Evolutionary conservation across 37 sponge, comb jelly and placozoan species (phyloP).

Genomic region (Spongilla lacustris): DNA sequence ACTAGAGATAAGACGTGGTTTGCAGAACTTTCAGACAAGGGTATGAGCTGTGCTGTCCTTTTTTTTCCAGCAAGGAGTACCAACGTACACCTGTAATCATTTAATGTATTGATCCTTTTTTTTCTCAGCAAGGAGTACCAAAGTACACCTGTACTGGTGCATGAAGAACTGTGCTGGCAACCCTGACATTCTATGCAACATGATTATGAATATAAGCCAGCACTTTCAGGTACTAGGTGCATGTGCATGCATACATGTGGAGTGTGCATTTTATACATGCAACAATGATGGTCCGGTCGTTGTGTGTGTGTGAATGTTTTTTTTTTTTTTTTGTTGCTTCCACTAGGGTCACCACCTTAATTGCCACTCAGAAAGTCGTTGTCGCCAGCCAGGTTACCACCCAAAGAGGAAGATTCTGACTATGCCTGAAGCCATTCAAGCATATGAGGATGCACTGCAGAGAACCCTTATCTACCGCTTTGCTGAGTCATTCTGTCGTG

Average conservation of each 20-base stretch:
- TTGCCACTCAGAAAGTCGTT: neutral
- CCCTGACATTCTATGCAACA: neutral
- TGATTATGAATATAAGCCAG: neutral
- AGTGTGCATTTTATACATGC: neutral
- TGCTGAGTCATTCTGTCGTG: conserved; percentile 18
- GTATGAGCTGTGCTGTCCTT: neutral
- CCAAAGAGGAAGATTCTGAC: neutral
- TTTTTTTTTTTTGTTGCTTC: neutral
- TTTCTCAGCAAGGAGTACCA: conserved; percentile 6
- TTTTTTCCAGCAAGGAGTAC: conserved; percentile 10
- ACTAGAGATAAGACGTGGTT: conserved; percentile 25
- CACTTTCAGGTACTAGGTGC: conserved; percentile 19
- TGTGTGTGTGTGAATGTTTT: no score
- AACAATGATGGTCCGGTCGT: no score
- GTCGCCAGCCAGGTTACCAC: no score
- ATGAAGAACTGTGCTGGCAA: conserved; percentile 25
- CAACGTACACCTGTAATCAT: conserved; percentile 16
- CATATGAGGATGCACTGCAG: neutral
- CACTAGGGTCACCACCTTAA: conserved; percentile 1
- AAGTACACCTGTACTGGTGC: conserved; percentile 21
- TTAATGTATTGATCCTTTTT: neutral
- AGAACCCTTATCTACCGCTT: neutral
- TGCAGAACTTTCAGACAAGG: conserved; percentile 33
- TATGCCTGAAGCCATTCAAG: neutral
- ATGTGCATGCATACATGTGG: neutral